Evolutionary conservation across 1,140 invertebrate species (phyloP).

Genomic region (Platyura marginata): DNA sequence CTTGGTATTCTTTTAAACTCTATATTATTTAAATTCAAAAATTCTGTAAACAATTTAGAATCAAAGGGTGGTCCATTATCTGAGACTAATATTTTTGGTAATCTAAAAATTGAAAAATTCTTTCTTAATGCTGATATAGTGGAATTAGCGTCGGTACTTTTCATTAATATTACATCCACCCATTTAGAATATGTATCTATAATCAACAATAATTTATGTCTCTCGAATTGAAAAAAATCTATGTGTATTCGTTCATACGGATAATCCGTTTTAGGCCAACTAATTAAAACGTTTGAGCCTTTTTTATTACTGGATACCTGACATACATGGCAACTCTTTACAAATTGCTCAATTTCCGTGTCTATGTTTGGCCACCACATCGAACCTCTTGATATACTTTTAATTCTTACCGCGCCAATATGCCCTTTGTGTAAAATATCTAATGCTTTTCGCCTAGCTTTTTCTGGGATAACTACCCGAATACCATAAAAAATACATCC

Average conservation of each 20-base stretch:
- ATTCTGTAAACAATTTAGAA: background rate
- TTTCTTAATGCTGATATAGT: background rate
- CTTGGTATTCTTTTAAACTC: too few species aligned
- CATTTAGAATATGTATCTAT: background rate
- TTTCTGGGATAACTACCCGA: background rate
- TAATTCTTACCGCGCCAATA: background rate
- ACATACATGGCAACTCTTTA: background rate
- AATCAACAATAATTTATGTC: conserved; percentile 7
- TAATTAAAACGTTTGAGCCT: too few species aligned
- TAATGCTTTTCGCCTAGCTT: background rate
- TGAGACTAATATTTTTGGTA: background rate
- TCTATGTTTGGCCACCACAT: background rate
- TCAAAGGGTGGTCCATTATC: background rate
- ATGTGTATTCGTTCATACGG: background rate
- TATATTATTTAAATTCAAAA: too few species aligned
- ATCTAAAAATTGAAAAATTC: background rate
- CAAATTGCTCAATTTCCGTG: background rate
- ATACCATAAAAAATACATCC: background rate
- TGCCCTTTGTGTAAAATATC: background rate
- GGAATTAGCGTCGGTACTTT: background rate
- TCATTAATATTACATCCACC: background rate
- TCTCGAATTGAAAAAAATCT: conserved; percentile 8
- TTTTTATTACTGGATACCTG: background rate
- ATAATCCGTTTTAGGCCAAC: too few species aligned
- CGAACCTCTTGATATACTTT: background rate